Conservation (phyloP, 2,888 invertebrate genomes). For the Xiphydria camelus region DNA sequence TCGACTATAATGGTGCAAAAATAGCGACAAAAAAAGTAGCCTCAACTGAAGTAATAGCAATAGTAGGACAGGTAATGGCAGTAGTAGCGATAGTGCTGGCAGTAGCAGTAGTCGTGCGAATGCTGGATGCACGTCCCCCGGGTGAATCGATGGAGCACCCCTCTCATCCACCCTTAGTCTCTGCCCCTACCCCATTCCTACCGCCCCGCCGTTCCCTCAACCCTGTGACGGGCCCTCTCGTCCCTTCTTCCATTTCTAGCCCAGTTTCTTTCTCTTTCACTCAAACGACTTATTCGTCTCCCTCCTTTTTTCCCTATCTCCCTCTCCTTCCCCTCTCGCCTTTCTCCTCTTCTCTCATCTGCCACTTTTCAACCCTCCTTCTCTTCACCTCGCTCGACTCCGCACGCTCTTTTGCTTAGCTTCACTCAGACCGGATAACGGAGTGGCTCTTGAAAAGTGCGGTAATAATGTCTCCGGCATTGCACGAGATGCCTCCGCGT, state of each 20-base stretch:
- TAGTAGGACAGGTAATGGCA: too few relatives aligned
- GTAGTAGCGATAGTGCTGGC: too few relatives aligned
- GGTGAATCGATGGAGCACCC: constrained; percentile 51
- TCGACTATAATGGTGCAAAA: too few relatives aligned
- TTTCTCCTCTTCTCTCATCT: neutral
- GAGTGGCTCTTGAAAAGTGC: neutral
- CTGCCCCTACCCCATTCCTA: constrained; percentile 23
- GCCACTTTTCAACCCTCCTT: neutral
- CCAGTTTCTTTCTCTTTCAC: neutral
- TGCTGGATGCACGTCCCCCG: constrained; percentile 47
- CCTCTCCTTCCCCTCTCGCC: neutral
- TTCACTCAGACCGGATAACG: neutral
- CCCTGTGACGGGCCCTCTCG: constrained; percentile 10
- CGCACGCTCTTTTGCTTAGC: neutral
- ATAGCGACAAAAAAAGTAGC: too few relatives aligned
- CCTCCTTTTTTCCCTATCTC: constrained; percentile 9
- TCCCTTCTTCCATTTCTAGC: constrained; percentile 4
- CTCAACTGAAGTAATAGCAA: too few relatives aligned
- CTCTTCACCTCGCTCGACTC: neutral
- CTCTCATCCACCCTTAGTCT: constrained; percentile 26
- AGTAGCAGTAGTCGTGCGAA: constrained; percentile 21
- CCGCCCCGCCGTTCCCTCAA: constrained; percentile 19
- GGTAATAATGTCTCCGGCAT: neutral
- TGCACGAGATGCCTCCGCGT: too few relatives aligned
- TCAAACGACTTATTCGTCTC: constrained; percentile 2